A percentile compares a stretch with the other conserved stretches of the same genome.
Evolutionary conservation across 2,113 vertebrate species (phyloP).

Genomic region (Vulpes ferrilata): DNA sequence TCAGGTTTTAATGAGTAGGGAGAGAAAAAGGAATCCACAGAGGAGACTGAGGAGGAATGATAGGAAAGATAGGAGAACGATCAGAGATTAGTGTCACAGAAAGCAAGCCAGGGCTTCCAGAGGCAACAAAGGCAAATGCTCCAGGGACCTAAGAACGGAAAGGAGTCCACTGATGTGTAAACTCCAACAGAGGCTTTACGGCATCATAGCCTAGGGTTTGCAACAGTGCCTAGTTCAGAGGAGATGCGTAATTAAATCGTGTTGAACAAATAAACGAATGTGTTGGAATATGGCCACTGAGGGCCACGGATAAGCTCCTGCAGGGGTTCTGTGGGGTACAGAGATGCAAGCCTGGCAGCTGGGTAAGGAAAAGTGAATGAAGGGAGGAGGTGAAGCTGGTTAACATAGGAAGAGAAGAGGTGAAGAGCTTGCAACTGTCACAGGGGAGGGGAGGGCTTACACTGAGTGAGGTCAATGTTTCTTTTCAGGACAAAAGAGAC

Average conservation of each 20-base stretch:
- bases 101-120: neutral
- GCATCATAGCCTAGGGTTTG: too few species aligned
- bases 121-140: neutral
- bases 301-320: neutral
- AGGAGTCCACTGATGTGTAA: neutral
- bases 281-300: neutral
- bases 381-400: neutral
- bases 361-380: neutral
- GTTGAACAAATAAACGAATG: neutral
- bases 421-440: neutral
- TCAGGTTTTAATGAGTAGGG: neutral
- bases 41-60: neutral
- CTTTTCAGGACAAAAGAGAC: neutral
- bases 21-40: neutral
- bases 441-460: neutral
- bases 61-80: neutral
- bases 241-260: neutral
- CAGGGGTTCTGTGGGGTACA: neutral
- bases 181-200: neutral
- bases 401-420: slow-evolving; percentile 11
- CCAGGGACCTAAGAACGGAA: neutral
- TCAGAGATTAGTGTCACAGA: neutral
- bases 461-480: neutral
- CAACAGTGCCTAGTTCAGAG: neutral
- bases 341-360: neutral